These are phyloP conservation scores for Argyresthia albistria DNA, from an alignment of 2,888 invertebrate genomes.

Conservation along the genomic window DNA sequence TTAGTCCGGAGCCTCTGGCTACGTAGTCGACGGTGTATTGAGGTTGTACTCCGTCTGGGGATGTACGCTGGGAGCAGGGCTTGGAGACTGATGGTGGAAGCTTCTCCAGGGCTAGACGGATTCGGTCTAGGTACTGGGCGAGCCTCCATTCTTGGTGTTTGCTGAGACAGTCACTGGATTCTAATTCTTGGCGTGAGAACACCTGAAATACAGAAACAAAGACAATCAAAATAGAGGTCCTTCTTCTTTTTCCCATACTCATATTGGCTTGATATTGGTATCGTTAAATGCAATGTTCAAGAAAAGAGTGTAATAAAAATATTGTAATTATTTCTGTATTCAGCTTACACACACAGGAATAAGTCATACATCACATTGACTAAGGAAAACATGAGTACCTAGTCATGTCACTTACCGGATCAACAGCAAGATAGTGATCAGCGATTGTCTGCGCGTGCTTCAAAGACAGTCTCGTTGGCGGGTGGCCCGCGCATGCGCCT, in stretches of 20 bases:
- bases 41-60: conserved; percentile 32
- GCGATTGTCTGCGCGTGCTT: conserved; percentile 74
- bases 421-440: conserved; percentile 72
- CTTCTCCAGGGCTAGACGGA: conserved; percentile 57
- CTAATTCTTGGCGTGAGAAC: conserved; percentile 70
- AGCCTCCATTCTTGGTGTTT: conserved; percentile 71
- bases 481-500: conserved; percentile 74
- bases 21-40: conserved; percentile 67
- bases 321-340: too few relatives aligned
- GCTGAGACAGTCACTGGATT: conserved; percentile 54
- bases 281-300: too few relatives aligned
- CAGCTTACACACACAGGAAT: too few relatives aligned
- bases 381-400: too few relatives aligned
- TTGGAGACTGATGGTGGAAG: conserved; percentile 51
- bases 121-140: conserved; percentile 60
- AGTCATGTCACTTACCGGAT: conserved; percentile 52
- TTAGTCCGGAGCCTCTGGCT: conserved; percentile 74
- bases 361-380: too few relatives aligned
- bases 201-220: conserved; percentile 47
- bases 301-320: too few relatives aligned
- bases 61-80: conserved; percentile 40
- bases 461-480: conserved; percentile 51
- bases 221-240: too few relatives aligned
- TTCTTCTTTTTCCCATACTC: too few relatives aligned
- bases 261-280: too few relatives aligned